Evolutionary conservation across 2,113 vertebrate species (phyloP), one percentile per base, ranked within the genome.

Genomic region (Mystacornis crossleyi): DNA sequence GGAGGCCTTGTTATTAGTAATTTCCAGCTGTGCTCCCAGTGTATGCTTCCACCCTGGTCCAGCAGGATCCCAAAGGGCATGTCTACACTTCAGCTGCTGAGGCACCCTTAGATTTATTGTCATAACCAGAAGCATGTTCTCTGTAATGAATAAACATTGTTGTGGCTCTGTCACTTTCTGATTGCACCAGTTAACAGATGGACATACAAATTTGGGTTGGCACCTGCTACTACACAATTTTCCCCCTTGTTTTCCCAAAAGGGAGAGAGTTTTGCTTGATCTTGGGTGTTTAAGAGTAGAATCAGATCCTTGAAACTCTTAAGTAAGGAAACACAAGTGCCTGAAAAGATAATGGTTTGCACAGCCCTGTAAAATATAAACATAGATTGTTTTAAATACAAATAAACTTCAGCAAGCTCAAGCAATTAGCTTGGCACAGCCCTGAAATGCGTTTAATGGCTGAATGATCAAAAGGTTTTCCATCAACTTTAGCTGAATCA

Each of bases 401-500:
- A 77, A 72, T 87, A 94, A 97, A 94, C 90, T 84, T 43, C 34
- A 93, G 75, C 33, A 86, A 95, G 92, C 83, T 89, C 72, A 51
- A 95, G 95, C 95, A 97, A 97, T 97, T 97, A 98, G 86, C 81
- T 91, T 78, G 88, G 89, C 83, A 93, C 65, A 95, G 73, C 84
- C 66, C 36, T 86, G 43, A 84, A 93, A 26, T 95, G 96, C 94
- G 89, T 95, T 97, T 97, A 97, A 98, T 97, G 95, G 96, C 83
- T 98, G 96, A 97, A 73, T 80, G 97, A 98, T 98, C 97, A 97
- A 94, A 98, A 97, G 96, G 96, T 95, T 97, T 94, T 93, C 93
- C 95, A 95, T 98, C 97, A 97, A 86, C 94, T 97, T 89, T 90
- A 94, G 93, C 85, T 97, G 95, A 98, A 95, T 98, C 92, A 94